These are phyloP conservation scores for Corticium candelabrum DNA, from an alignment of 37 sponge, comb jelly and placozoan species.

Conservation along the genomic window DNA sequence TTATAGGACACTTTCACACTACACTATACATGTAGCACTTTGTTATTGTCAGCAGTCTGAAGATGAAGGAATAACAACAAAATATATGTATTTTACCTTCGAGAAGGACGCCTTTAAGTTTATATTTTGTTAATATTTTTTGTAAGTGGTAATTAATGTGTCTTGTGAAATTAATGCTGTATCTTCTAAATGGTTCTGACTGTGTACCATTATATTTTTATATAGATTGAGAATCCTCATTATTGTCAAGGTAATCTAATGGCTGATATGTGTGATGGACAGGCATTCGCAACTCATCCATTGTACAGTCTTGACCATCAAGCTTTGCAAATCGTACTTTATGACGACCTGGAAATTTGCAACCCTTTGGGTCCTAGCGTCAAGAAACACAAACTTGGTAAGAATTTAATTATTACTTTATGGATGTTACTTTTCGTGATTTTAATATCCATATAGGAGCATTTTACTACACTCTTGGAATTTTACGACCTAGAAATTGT, in stretches of 20 bases:
- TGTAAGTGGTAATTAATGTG: too few species aligned
- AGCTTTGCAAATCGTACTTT: not conserved
- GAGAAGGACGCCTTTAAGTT: too few species aligned
- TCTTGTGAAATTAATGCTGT: too few species aligned
- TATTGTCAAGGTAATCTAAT: not conserved
- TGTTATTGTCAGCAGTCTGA: too few species aligned
- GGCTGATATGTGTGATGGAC: not conserved
- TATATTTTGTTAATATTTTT: too few species aligned
- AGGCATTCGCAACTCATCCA: too few species aligned
- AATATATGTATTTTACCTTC: too few species aligned
- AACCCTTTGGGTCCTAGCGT: not conserved
- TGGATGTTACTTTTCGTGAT: not conserved
- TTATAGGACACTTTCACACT: too few species aligned
- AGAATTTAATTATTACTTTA: not conserved
- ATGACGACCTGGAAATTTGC: not conserved
- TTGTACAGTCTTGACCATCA: not conserved
- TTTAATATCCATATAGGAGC: not conserved
- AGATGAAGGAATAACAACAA: too few species aligned
- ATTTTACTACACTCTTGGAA: not conserved
- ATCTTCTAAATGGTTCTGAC: too few species aligned
- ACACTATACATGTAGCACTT: too few species aligned
- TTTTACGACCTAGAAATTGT: not conserved
- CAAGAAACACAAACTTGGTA: not conserved
- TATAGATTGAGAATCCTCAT: not conserved
- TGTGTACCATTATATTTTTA: too few species aligned